Percentiles rank a stretch among this genome's conserved stretches.
These are phyloP conservation scores for Caenorhabditis wallacei DNA, from an alignment of 2,888 invertebrate genomes.

Conservation along the genomic window DNA sequence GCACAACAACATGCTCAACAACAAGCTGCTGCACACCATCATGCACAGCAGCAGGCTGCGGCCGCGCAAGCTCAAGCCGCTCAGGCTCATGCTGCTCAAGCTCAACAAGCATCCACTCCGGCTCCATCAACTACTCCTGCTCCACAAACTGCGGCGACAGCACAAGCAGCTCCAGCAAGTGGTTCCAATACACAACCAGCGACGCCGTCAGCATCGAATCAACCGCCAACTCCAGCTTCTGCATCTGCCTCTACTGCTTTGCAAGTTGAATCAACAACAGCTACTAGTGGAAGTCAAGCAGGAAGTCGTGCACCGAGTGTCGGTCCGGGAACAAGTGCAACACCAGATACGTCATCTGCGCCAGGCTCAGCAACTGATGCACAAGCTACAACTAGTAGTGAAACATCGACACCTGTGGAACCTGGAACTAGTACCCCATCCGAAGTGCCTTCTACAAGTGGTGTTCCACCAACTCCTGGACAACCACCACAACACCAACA, in stretches of 20 bases:
- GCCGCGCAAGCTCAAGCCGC: slow-evolving; percentile 46
- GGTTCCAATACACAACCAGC: slow-evolving; percentile 68
- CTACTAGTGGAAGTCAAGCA: slow-evolving; percentile 50
- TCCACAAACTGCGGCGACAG: slow-evolving; percentile 26
- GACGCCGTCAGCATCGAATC: slow-evolving; percentile 71
- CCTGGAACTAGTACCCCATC: slow-evolving; percentile 34
- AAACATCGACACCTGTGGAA: slow-evolving; percentile 45
- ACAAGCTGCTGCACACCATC: slow-evolving; percentile 45
- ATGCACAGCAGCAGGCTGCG: slow-evolving; percentile 46
- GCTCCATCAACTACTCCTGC: slow-evolving; percentile 51
- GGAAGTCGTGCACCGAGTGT: slow-evolving; percentile 72
- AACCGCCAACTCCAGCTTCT: slow-evolving; percentile 68
- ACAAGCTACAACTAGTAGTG: slow-evolving; percentile 25
- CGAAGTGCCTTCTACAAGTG: slow-evolving; percentile 33
- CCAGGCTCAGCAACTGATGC: slow-evolving; percentile 69
- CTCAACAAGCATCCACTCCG: slow-evolving; percentile 64
- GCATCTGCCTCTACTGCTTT: slow-evolving; percentile 21
- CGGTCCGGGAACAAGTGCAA: slow-evolving; percentile 67
- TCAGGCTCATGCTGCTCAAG: slow-evolving; percentile 33
- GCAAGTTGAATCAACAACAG: slow-evolving; percentile 36
- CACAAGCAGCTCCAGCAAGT: slow-evolving; percentile 36
- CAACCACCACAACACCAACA: slow-evolving; percentile 37
- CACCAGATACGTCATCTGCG: slow-evolving; percentile 72
- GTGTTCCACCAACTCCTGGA: slow-evolving; percentile 23
- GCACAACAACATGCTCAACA: slow-evolving; percentile 60